Conservation (phyloP, 2,113 vertebrate species). For the Sigmodon hispidus region DNA sequence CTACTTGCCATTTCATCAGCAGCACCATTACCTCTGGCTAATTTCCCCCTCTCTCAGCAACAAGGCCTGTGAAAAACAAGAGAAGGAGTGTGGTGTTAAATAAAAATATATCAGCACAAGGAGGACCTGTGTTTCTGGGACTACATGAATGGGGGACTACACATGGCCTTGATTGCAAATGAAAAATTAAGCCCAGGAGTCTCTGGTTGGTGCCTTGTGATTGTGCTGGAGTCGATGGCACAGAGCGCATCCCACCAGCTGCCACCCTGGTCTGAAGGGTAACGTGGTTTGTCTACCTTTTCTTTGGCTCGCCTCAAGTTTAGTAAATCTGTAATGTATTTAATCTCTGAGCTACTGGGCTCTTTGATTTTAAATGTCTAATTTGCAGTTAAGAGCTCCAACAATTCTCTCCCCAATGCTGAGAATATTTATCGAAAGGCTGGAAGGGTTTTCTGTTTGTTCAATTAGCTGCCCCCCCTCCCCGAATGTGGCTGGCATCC, state of each 20-base stretch:
- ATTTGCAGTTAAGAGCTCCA: slow-evolving; percentile 76
- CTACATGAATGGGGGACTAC: slow-evolving; percentile 65
- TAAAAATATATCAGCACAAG: too few relatives aligned
- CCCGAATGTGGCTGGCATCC: rapidly evolving
- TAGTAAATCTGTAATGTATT: slow-evolving; percentile 81
- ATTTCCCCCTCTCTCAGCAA: slow-evolving; percentile 69
- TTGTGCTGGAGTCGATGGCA: slow-evolving; percentile 64
- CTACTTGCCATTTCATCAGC: slow-evolving; percentile 42
- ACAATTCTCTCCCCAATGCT: background rate
- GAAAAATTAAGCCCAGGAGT: slow-evolving; percentile 80
- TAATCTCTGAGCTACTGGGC: slow-evolving; percentile 79
- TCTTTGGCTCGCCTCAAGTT: slow-evolving; percentile 71
- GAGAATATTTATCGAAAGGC: background rate
- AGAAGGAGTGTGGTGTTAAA: too few relatives aligned
- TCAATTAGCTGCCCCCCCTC: background rate
- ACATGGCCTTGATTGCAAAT: slow-evolving; percentile 83
- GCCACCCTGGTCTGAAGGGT: slow-evolving; percentile 74
- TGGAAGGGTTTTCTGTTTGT: slow-evolving; percentile 55
- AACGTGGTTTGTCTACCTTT: slow-evolving; percentile 74
- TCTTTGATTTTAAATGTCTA: slow-evolving; percentile 81
- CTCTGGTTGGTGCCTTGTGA: slow-evolving; percentile 69
- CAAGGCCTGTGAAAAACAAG: slow-evolving; percentile 62
- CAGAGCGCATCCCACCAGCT: slow-evolving; percentile 2
- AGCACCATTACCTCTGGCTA: slow-evolving; percentile 68
- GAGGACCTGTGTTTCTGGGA: slow-evolving; percentile 68